These are phyloP conservation scores for Lepus europaeus DNA, from an alignment of 2,113 vertebrate species.

Conservation along the genomic window DNA sequence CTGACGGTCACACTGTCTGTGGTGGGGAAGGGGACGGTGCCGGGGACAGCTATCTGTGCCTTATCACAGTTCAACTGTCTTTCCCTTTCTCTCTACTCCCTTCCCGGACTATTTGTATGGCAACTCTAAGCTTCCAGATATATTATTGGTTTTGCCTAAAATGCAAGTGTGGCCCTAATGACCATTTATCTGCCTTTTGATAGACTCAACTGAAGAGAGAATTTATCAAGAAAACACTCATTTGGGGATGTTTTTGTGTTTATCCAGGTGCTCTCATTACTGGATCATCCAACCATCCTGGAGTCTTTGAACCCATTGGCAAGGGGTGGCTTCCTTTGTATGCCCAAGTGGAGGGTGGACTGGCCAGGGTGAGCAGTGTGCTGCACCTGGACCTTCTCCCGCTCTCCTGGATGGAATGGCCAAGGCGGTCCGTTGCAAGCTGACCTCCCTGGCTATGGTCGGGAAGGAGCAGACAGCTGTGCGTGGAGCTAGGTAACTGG, in stretches of 20 bases:
- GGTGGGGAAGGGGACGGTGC: conserved; percentile 45
- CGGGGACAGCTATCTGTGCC: conserved; percentile 45
- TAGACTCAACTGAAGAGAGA: background rate
- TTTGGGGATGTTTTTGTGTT: background rate
- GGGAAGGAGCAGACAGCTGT: conserved; percentile 2
- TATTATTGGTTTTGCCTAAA: background rate
- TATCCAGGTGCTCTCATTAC: conserved; percentile 58
- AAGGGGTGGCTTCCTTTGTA: conserved; percentile 60
- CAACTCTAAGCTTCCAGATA: background rate
- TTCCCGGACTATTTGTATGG: background rate
- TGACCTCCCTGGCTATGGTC: conserved; percentile 34
- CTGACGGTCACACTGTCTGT: background rate
- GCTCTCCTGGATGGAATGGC: background rate
- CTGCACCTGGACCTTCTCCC: conserved; percentile 62
- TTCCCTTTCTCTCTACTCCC: background rate
- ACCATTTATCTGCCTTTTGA: background rate
- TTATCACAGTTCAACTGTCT: conserved; percentile 51
- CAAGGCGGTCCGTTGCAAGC: conserved; percentile 30
- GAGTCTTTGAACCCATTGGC: conserved; percentile 69
- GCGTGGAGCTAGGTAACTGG: background rate
- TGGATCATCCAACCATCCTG: background rate
- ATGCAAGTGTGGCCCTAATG: background rate
- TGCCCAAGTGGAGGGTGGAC: background rate
- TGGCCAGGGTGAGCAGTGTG: conserved; percentile 69
- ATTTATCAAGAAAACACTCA: conserved; percentile 56